Percentiles rank a stretch among this genome's conserved stretches.
phyloP scores from a whole-genome alignment of 92 coral and sea anemone genomes.

The Muricea muricata region DNA sequence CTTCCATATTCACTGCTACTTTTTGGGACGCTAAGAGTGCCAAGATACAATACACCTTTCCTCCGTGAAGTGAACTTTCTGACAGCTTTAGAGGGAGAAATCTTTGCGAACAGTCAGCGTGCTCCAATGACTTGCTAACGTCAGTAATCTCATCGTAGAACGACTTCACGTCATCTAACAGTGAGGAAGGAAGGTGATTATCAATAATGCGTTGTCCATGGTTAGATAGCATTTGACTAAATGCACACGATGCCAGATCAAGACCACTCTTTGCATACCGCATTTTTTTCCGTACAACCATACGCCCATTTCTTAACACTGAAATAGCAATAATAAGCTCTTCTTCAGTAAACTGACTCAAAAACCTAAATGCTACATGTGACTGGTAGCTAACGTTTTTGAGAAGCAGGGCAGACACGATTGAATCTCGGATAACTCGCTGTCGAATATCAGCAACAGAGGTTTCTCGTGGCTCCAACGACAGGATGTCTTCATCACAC shows the following conservation, averaged over 20 bases:
- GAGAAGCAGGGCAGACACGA: conserved; percentile 26
- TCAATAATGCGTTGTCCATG: conserved; percentile 16
- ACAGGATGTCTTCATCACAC: conserved; percentile 46
- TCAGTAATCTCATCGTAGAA: conserved; percentile 1
- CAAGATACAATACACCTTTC: conserved; percentile 69
- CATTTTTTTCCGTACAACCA: not conserved
- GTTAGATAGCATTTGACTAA: conserved; percentile 16
- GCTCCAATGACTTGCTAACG: not conserved
- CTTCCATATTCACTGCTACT: conserved; percentile 42
- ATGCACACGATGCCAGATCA: conserved; percentile 7
- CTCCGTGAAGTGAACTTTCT: conserved; percentile 51
- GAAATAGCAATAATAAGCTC: conserved; percentile 8
- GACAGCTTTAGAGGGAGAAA: not conserved
- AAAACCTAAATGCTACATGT: conserved; percentile 14
- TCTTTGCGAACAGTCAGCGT: not conserved
- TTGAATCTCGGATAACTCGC: conserved; percentile 65
- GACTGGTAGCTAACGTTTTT: conserved; percentile 13
- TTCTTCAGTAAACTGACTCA: conserved; percentile 26
- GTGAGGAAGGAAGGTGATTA: not conserved
- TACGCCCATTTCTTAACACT: not conserved
- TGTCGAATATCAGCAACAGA: conserved; percentile 58
- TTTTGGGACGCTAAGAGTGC: conserved; percentile 60
- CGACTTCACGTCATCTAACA: not conserved
- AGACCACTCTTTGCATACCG: conserved; percentile 15
- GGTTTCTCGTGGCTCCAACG: conserved; percentile 43